phyloP scores from a whole-genome alignment of 2,113 vertebrate species.

The Myrmophylax atrothorax region DNA sequence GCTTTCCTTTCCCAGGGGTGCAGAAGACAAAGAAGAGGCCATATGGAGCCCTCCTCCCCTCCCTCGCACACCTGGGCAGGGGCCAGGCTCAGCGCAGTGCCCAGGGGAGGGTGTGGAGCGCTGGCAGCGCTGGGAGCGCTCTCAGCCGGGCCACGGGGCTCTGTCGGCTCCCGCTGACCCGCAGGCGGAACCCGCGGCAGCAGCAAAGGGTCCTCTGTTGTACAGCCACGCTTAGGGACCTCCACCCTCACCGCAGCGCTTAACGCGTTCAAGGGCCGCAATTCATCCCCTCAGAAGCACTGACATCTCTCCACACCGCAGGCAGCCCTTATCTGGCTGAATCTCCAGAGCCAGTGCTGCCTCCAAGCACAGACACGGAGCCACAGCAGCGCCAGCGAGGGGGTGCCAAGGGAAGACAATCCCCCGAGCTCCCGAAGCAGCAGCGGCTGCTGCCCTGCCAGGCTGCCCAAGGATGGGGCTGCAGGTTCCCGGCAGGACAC shows the following conservation, averaged over 20 bases:
- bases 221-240: background rate
- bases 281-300: background rate
- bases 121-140: background rate
- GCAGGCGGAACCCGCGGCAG: background rate
- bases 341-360: background rate
- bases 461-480: background rate
- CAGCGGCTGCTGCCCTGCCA: background rate
- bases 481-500: slow-evolving; percentile 2
- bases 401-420: background rate
- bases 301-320: background rate
- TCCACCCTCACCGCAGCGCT: background rate
- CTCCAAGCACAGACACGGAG: background rate
- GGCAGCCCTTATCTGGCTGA: background rate
- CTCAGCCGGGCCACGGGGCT: background rate
- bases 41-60: slow-evolving; percentile 37
- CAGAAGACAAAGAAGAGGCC: slow-evolving; percentile 40
- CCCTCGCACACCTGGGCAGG: slow-evolving; percentile 37
- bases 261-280: background rate
- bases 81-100: background rate
- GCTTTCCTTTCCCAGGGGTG: slow-evolving; percentile 39
- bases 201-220: background rate
- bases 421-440: background rate
- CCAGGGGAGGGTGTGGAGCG: background rate
- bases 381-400: background rate
- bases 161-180: background rate